Evolutionary conservation across 92 coral and sea anemone genomes (phyloP).

Genomic region (Bergia puertoricense): DNA sequence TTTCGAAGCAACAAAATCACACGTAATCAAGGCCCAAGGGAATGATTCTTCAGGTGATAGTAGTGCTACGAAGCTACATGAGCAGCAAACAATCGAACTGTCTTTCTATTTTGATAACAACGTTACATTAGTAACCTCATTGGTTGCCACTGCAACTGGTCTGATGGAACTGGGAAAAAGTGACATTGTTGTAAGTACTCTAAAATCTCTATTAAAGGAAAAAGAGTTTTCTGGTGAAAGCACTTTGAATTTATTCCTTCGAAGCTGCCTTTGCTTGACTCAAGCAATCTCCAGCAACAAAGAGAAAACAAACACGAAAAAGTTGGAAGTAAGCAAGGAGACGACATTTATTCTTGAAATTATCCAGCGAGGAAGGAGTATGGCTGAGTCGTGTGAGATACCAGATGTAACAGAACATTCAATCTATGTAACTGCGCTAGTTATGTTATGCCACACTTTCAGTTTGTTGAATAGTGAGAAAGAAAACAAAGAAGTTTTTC

Average conservation of each 20-base stretch:
- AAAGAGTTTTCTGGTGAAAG: background rate
- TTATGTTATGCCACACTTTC: background rate
- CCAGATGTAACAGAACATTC: background rate
- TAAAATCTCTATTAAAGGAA: background rate
- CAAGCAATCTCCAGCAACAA: background rate
- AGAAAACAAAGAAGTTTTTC: background rate
- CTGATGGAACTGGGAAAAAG: slow-evolving; percentile 2
- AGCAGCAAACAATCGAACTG: background rate
- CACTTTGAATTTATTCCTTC: background rate
- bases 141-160: background rate
- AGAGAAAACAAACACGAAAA: background rate
- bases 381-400: background rate
- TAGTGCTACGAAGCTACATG: background rate
- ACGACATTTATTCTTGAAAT: background rate
- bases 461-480: background rate
- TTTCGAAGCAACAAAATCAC: background rate
- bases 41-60: background rate
- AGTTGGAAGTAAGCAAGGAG: background rate
- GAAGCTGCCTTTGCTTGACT: background rate
- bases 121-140: background rate
- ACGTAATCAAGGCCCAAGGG: background rate
- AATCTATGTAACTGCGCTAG: background rate
- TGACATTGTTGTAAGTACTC: background rate
- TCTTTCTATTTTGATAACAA: background rate
- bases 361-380: background rate